Conservation (phyloP, 2,797 vertebrate genomes). For the Tauraco hartlaubi region DNA sequence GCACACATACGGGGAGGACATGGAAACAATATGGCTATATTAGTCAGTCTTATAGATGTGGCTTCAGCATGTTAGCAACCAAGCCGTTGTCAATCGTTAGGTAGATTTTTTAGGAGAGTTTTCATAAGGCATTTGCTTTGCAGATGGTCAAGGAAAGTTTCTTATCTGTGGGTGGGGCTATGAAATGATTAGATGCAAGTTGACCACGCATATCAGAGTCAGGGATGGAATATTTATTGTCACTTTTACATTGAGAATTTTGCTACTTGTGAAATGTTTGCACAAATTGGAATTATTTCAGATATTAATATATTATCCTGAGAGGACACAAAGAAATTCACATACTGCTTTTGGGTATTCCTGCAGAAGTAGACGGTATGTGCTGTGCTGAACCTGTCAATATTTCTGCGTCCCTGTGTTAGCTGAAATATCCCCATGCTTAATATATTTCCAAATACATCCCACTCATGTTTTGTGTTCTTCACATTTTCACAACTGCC, state of each 20-base stretch:
- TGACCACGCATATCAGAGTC: neutral
- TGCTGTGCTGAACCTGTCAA: neutral
- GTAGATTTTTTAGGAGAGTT: neutral
- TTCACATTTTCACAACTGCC: neutral
- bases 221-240: neutral
- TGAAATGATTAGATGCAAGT: neutral
- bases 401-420: neutral
- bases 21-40: slow-evolving; percentile 57
- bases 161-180: neutral
- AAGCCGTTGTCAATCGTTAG: neutral
- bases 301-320: neutral
- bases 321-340: neutral
- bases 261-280: neutral
- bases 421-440: neutral
- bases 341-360: neutral
- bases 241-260: neutral
- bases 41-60: slow-evolving; percentile 44
- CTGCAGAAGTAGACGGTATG: neutral
- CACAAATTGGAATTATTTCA: neutral
- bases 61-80: slow-evolving; percentile 4
- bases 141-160: neutral
- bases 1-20: slow-evolving; percentile 58
- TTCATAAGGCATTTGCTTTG: neutral
- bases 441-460: neutral
- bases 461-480: neutral